Conservation (phyloP, 1,140 invertebrate species). For the Euwallacea similis region DNA sequence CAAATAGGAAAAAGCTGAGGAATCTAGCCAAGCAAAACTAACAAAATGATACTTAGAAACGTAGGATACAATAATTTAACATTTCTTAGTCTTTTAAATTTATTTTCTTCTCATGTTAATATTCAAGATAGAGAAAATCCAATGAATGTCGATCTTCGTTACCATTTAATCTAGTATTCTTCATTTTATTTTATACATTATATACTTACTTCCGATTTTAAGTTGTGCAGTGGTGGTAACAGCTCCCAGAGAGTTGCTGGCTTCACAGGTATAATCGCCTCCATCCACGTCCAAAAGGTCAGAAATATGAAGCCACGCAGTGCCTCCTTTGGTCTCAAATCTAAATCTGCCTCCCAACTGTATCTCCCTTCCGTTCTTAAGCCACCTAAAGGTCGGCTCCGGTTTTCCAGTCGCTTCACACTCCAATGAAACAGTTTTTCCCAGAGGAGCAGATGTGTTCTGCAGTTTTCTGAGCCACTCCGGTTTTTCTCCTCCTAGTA, state of each 20-base stretch:
- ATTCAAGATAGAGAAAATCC: no score
- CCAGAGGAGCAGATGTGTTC: conserved; percentile 77
- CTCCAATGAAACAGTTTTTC: conserved; percentile 82
- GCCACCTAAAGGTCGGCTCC: conserved; percentile 85
- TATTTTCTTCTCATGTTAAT: no score
- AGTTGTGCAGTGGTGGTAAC: conserved; percentile 83
- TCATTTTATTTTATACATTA: background rate
- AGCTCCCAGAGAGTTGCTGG: conserved; percentile 88
- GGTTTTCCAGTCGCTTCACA: conserved; percentile 92
- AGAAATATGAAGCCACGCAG: conserved; percentile 83
- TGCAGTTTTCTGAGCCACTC: conserved; percentile 86
- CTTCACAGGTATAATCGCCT: conserved; percentile 95
- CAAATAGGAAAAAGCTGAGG: no score
- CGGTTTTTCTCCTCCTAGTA: conserved; percentile 86
- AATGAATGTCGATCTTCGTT: no score
- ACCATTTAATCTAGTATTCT: no score
- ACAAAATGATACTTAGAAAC: no score
- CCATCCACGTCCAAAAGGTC: conserved; percentile 92
- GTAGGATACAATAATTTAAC: no score
- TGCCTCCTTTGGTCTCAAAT: conserved; percentile 74
- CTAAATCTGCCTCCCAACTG: conserved; percentile 69
- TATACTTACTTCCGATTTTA: conserved; percentile 78
- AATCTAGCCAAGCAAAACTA: no score
- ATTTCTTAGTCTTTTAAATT: no score
- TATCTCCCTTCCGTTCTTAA: conserved; percentile 90